These are phyloP conservation scores for Epinephelus cyanopodus DNA, from an alignment of 2,113 vertebrate species.

Conservation along the genomic window DNA sequence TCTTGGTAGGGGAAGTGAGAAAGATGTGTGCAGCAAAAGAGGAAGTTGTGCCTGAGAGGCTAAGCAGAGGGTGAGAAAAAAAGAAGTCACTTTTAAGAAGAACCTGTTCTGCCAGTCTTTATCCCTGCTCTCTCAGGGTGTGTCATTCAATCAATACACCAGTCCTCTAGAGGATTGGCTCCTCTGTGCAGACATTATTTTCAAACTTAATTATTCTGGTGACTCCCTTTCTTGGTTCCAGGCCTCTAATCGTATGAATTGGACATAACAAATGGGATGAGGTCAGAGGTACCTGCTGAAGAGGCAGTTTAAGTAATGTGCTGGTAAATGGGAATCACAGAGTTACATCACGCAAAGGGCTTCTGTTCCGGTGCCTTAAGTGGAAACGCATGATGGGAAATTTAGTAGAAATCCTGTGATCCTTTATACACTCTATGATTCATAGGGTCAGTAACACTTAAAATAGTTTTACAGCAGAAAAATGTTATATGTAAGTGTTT, in stretches of 20 bases:
- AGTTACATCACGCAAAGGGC: background rate
- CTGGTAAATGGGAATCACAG: background rate
- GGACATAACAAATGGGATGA: background rate
- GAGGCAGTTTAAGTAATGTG: background rate
- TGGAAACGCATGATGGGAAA: background rate
- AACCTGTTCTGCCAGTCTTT: slow-evolving; percentile 41
- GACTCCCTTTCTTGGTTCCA: background rate
- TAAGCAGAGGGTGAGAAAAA: background rate
- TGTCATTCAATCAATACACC: background rate
- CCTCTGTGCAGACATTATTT: background rate
- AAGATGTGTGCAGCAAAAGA: background rate
- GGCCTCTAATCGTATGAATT: background rate
- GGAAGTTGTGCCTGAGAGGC: slow-evolving; percentile 10
- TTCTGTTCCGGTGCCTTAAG: background rate
- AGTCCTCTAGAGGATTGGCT: slow-evolving; percentile 1
- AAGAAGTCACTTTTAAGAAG: background rate
- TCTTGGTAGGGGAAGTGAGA: background rate
- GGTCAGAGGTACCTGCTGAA: background rate
- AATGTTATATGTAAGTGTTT: too few relatives aligned
- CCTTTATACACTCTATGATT: background rate
- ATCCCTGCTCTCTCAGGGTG: slow-evolving; percentile 18
- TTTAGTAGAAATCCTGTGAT: background rate
- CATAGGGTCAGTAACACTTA: background rate
- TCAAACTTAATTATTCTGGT: background rate
- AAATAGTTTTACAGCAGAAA: too few relatives aligned